Evolutionary conservation across 2,113 vertebrate species (phyloP), one percentile per base, ranked within the genome.

Genomic region (Apistogramma diplotaenia): DNA sequence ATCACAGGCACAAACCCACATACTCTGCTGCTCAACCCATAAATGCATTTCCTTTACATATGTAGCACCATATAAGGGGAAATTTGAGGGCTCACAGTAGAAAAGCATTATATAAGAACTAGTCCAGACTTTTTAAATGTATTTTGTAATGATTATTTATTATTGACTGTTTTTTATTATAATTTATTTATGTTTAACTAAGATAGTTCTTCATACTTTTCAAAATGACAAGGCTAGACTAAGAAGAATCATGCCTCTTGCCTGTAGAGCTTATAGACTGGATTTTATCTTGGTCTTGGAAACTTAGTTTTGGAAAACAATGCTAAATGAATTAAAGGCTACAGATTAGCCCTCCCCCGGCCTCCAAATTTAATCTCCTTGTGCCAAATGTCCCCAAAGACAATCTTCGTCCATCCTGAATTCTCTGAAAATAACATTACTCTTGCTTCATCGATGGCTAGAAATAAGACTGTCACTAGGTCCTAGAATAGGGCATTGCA

Each of bases 391-490:
- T 71, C 62, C 35, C 67, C 77, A 81, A 88, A 91, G 79, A 89
- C 82, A 89, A 86, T 91, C 89, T 91, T 40, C 76, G 51, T 80
- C 58, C 60, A 76, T 79, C 65, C 76, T 78, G 78, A 72, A 8
- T 73, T 88, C 79, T 79, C 70, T 58, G 83, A 88, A 91, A 91
- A 91, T 85, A 89, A 87, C 75, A 60, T 53, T 35, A 31, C 19
- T 19, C 8, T 13, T 53, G 72, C 62, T 61, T 88, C 76, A 75
- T 76, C 33, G n/a, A 62, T 79, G 78, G 76, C 70, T 84, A 78
- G 81, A 88, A 93, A 92, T 92, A 89, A 85, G 89, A 83, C 87
- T 90, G 90, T 89, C 89, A 85, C 73, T 2, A 46, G 71, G 27
- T 73, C 21, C 54, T 6, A 74, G 82, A 43, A 67, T 60, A 84